phyloP scores from a whole-genome alignment of 1,140 invertebrate species.

The Lasaia peninsularis region DNA sequence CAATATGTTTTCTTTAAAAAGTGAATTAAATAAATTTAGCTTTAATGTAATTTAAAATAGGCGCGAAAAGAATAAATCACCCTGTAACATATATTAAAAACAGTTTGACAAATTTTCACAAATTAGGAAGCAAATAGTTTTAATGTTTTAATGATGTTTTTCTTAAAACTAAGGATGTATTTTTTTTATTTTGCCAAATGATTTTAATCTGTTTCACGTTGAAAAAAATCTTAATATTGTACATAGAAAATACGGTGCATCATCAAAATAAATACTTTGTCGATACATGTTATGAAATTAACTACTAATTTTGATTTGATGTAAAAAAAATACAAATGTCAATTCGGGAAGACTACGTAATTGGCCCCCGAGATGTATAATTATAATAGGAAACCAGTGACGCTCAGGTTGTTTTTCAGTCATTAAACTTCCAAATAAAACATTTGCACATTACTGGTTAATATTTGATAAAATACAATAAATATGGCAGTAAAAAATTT shows the following conservation, averaged over 20 bases:
- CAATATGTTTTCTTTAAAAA: too few relatives aligned
- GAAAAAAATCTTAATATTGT: too few relatives aligned
- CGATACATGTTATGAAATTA: too few relatives aligned
- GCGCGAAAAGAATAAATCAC: too few relatives aligned
- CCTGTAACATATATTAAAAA: background rate
- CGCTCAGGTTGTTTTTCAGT: conserved; percentile 10
- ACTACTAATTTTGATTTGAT: conserved; percentile 12
- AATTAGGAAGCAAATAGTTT: background rate
- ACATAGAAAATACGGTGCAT: background rate
- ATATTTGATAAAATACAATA: conserved; percentile 23
- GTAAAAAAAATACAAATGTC: conserved; percentile 27
- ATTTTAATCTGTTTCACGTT: too few relatives aligned
- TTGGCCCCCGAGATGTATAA: conserved; percentile 51
- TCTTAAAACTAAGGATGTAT: background rate
- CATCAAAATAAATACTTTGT: too few relatives aligned
- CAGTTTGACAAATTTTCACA: conserved; percentile 16
- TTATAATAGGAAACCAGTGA: conserved; percentile 22
- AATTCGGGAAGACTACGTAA: conserved; percentile 51
- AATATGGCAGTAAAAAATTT: conserved; percentile 41
- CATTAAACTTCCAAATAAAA: conserved; percentile 18
- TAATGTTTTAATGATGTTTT: background rate
- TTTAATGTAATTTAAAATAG: too few relatives aligned
- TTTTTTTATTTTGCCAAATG: conserved; percentile 1
- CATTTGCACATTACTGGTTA: conserved; percentile 24
- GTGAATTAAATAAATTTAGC: too few relatives aligned